Conservation (phyloP, 1,140 invertebrate species). For the Uloborus diversus region DNA sequence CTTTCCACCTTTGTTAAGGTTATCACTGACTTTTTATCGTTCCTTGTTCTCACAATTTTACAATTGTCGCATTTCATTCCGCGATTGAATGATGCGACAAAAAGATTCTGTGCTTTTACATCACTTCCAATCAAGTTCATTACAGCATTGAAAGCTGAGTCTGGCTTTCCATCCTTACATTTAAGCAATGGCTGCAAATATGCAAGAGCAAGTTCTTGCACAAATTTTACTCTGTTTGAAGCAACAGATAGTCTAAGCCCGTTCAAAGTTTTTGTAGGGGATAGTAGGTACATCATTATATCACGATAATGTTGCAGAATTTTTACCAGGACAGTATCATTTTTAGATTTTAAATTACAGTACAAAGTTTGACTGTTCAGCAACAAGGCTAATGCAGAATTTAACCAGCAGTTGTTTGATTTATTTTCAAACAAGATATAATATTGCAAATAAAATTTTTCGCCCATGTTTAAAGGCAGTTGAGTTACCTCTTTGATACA, state of each 20-base stretch:
- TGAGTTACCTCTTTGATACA: no score
- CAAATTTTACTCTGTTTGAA: not conserved
- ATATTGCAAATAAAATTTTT: not conserved
- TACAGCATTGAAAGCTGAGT: slow-evolving; percentile 27
- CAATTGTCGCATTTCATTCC: not conserved
- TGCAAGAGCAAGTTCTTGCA: not conserved
- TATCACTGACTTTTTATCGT: slow-evolving; percentile 13
- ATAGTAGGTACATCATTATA: slow-evolving; percentile 6
- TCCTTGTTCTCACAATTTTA: not conserved
- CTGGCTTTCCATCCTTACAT: slow-evolving; percentile 21
- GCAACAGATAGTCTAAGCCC: not conserved
- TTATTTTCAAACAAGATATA: slow-evolving; percentile 32
- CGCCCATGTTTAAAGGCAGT: no score
- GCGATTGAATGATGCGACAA: not conserved
- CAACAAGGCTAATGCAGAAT: slow-evolving; percentile 31
- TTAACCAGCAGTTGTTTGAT: slow-evolving; percentile 39
- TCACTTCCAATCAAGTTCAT: slow-evolving; percentile 9
- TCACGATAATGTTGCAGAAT: not conserved
- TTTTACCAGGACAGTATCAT: not conserved
- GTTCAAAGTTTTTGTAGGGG: not conserved
- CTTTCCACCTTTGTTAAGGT: slow-evolving; percentile 5
- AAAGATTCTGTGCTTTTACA: not conserved
- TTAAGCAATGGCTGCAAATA: slow-evolving; percentile 44
- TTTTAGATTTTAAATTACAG: not conserved
- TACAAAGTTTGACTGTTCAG: slow-evolving; percentile 5